Evolutionary conservation across 2,113 vertebrate species (phyloP), one percentile per base, ranked within the genome.

Genomic region (Anolis carolinensis): DNA sequence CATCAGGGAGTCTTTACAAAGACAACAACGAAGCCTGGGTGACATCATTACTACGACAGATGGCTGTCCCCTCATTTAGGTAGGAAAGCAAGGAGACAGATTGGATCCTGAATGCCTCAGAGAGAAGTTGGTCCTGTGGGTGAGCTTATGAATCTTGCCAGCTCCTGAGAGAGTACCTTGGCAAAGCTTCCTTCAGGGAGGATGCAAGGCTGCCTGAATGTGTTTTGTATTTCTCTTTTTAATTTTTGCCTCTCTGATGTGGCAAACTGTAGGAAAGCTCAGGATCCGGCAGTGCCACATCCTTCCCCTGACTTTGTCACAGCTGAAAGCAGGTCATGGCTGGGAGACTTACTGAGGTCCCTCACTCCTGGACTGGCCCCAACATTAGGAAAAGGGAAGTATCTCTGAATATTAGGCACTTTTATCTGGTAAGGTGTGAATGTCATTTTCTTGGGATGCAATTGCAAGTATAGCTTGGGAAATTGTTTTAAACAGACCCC

Each of bases 81-180:
- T 30, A 78, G 36, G 63, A 59, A 79, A 23, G n/a, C 44, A 21
- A 55, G 50, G 48, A 20, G 34, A 34, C 50, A 44, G 59, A 72
- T 85, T 79, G 84, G 65, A 59, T 21, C 25, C 27, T 55, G 27
- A 25, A 27, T 18, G 34, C 65, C 67, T 70, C 9, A 27, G 25
- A 21, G 25, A 13, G 83, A 79, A 30, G 7, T 65, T 70, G 63
- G 63, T 30, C 67, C 36, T 36, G n/a, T 70, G 34, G 48, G 48
- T 52, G 23, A 52, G 75, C 25, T 39, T 18, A 10, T 68, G 50
- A 39, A 14, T n/a, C 20, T 21, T 85, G 75, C 83, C 83, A 79
- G 32, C 23, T 70, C 83, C 67, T 71, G 48, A 79, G 76, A 71
- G 75, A 48, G n/a, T 55, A 48, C 32, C 67, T 44, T 85, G 84